phyloP scores from a whole-genome alignment of 1,140 invertebrate species.

The Drosophila lacteicornis region DNA sequence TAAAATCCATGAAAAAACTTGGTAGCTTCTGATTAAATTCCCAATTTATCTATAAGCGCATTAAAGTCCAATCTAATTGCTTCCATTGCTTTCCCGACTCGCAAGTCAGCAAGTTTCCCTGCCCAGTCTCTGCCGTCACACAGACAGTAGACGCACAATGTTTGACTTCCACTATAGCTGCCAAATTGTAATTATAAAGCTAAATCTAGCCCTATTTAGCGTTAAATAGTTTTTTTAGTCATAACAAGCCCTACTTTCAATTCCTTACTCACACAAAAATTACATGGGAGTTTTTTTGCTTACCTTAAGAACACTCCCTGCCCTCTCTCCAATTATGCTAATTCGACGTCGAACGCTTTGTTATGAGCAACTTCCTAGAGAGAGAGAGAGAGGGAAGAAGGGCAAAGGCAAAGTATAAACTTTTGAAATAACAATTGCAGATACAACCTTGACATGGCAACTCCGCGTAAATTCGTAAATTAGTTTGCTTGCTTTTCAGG shows the following conservation, averaged over 20 bases:
- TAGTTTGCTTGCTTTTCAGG: conserved; percentile 2
- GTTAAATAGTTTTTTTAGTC: too few relatives aligned
- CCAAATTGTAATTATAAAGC: too few relatives aligned
- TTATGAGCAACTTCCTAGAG: conserved; percentile 54
- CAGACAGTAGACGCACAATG: too few relatives aligned
- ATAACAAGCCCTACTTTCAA: too few relatives aligned
- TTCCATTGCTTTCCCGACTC: too few relatives aligned
- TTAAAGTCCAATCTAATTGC: too few relatives aligned
- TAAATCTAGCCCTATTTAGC: too few relatives aligned
- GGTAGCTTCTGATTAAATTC: background rate
- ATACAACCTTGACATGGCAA: conserved; percentile 58
- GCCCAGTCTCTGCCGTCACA: too few relatives aligned
- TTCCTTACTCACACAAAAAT: too few relatives aligned
- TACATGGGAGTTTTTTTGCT: background rate
- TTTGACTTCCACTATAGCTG: too few relatives aligned
- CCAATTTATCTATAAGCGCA: background rate
- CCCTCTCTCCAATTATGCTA: conserved; percentile 66
- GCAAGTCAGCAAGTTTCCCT: too few relatives aligned
- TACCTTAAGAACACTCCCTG: background rate
- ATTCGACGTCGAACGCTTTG: conserved; percentile 64
- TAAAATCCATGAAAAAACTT: too few relatives aligned
- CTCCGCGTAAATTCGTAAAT: conserved; percentile 30
- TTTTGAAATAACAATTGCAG: conserved; percentile 11
- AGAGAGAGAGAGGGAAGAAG: background rate
- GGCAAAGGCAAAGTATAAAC: background rate